Conservation (phyloP, 2,113 vertebrate genomes). For the Dolichallabes microphthalmus region DNA sequence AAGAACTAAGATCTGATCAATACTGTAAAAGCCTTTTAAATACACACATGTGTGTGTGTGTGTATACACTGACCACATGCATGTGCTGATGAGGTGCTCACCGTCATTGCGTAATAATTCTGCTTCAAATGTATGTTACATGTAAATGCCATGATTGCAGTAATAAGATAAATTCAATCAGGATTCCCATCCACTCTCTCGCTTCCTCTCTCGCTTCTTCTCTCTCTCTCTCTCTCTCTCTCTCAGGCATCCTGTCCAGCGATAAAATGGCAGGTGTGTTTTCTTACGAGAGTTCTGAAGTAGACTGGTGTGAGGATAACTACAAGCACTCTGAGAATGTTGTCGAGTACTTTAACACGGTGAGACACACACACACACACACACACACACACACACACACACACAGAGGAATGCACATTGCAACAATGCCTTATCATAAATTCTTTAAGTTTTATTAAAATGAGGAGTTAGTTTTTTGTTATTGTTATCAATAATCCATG, state of each 20-base stretch:
- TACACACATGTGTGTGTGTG: too few species aligned
- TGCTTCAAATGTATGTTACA: neutral
- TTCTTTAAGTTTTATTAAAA: neutral
- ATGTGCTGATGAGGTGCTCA: neutral
- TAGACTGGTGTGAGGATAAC: slow-evolving; percentile 98
- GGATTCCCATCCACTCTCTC: neutral
- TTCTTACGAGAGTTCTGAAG: slow-evolving; percentile 86
- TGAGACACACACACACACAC: slow-evolving; percentile 61
- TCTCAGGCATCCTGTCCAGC: slow-evolving; percentile 59
- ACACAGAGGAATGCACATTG: neutral
- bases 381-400: neutral
- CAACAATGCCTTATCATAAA: neutral
- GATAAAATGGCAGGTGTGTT: slow-evolving; percentile 79
- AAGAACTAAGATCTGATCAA: too few species aligned
- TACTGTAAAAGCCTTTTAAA: neutral
- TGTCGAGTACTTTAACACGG: slow-evolving; percentile 95
- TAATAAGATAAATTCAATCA: neutral
- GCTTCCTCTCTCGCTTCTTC: too few species aligned
- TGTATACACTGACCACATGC: neutral
- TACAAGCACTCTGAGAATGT: slow-evolving; percentile 81
- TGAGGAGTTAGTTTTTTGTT: neutral
- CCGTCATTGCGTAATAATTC: neutral
- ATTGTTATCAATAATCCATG: neutral
- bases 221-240: neutral
- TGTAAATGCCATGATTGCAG: neutral